Evolutionary conservation across 2,888 invertebrate genomes (phyloP).

Genomic region (Xestobium rufovillosum): DNA sequence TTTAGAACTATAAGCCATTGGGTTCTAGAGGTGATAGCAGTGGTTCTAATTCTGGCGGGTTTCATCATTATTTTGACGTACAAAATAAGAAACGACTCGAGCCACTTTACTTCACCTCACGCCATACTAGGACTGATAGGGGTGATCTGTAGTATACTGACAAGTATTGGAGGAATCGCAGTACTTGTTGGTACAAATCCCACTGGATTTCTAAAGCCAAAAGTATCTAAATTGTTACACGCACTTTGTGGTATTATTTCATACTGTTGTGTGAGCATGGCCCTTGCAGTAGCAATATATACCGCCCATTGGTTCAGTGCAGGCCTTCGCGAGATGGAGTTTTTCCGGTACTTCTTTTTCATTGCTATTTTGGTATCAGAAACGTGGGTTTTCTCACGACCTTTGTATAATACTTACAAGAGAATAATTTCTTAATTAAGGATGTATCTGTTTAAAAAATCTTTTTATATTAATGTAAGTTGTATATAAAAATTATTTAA

Average conservation of each 20-base stretch:
- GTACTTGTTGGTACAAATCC: slow-evolving; percentile 33
- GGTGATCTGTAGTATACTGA: slow-evolving; percentile 27
- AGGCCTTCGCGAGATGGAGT: slow-evolving; percentile 19
- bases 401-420: too few species aligned
- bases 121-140: slow-evolving; percentile 34
- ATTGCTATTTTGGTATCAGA: slow-evolving; percentile 18
- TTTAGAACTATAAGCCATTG: slow-evolving; percentile 34
- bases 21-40: slow-evolving; percentile 30
- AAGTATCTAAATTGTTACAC: slow-evolving; percentile 28
- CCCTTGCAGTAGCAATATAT: slow-evolving; percentile 27
- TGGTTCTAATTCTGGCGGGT: slow-evolving; percentile 28
- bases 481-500: too few species aligned
- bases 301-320: slow-evolving; percentile 31
- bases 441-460: too few species aligned
- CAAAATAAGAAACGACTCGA: slow-evolving; percentile 32
- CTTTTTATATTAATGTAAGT: too few species aligned
- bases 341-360: slow-evolving; percentile 21
- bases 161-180: slow-evolving; percentile 32
- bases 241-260: slow-evolving; percentile 25
- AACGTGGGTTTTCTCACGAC: slow-evolving; percentile 25
- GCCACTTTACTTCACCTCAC: slow-evolving; percentile 38
- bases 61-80: slow-evolving; percentile 31
- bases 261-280: slow-evolving; percentile 27
- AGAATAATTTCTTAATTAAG: too few species aligned
- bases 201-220: slow-evolving; percentile 23